Conservation (phyloP, 2,113 vertebrate genomes). For the Candoia aspera region DNA sequence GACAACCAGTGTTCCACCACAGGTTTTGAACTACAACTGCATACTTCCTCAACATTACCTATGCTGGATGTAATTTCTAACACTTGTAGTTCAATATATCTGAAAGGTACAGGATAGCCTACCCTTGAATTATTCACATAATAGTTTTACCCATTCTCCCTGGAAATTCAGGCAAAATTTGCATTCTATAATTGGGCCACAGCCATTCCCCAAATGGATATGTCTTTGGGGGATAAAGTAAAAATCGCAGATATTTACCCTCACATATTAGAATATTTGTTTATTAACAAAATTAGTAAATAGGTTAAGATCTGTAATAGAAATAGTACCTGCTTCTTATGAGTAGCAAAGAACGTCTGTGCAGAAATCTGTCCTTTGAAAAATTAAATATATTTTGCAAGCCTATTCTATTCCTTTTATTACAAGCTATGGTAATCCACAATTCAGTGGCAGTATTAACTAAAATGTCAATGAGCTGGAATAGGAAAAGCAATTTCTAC, state of each 20-base stretch:
- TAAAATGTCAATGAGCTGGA: not conserved
- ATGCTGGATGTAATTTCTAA: not conserved
- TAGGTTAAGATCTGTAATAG: not conserved
- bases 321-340: not conserved
- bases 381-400: not conserved
- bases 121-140: not conserved
- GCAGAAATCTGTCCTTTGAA: not conserved
- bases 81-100: not conserved
- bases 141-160: not conserved
- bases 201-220: slow-evolving; percentile 10
- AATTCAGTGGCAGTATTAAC: not conserved
- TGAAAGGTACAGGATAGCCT: not conserved
- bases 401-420: not conserved
- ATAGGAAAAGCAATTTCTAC: not conserved
- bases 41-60: not conserved
- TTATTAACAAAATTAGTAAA: not conserved
- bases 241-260: not conserved
- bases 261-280: slow-evolving; percentile 26
- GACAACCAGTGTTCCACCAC: not conserved
- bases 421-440: not conserved
- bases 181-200: not conserved
- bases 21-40: not conserved
- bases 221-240: not conserved
- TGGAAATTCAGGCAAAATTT: not conserved
- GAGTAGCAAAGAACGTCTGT: not conserved